Evolutionary conservation across 1,140 invertebrate species (phyloP).

Genomic region (Brachionus manjavacas): DNA sequence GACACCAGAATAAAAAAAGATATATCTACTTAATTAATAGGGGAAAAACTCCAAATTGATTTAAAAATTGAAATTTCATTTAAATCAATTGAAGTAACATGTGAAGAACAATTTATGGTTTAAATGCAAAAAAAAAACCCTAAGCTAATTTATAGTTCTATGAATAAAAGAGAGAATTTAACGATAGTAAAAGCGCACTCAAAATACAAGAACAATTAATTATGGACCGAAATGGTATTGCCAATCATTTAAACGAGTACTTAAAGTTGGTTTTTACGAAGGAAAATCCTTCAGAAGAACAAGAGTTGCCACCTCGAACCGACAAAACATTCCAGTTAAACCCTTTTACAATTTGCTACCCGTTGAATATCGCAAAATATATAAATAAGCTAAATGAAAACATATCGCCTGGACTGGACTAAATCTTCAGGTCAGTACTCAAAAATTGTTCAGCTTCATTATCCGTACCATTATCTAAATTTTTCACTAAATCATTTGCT

Average conservation of each 20-base stretch:
- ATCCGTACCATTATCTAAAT: not conserved
- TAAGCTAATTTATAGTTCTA: too few relatives aligned
- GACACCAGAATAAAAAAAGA: too few relatives aligned
- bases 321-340: not conserved
- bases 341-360: not conserved
- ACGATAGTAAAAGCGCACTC: too few relatives aligned
- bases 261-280: not conserved
- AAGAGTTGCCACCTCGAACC: not conserved
- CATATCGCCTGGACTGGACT: not conserved
- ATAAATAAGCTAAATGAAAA: not conserved
- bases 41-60: too few relatives aligned
- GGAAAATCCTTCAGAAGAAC: not conserved
- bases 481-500: not conserved
- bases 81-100: too few relatives aligned
- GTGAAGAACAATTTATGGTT: too few relatives aligned
- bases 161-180: too few relatives aligned
- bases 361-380: not conserved
- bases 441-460: not conserved
- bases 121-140: too few relatives aligned
- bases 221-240: not conserved
- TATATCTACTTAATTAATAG: too few relatives aligned
- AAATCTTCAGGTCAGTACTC: not conserved
- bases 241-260: not conserved
- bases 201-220: not conserved
- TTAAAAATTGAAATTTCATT: too few relatives aligned